A percentile compares a stretch with the other conserved stretches of the same genome.
Conservation (phyloP, 2,113 vertebrate species). For the Prinia subflava region DNA sequence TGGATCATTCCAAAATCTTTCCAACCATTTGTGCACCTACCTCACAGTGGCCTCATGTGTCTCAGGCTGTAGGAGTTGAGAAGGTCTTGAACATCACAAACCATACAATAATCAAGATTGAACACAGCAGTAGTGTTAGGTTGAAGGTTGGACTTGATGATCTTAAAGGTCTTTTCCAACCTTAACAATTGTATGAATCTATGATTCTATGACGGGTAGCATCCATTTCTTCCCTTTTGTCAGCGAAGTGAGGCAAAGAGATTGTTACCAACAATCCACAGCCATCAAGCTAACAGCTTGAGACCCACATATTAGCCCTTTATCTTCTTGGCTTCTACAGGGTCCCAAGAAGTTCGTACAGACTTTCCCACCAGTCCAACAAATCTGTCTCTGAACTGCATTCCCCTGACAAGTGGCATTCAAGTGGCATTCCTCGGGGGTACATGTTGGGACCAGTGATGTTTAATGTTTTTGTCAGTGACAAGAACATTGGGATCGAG, state of each 20-base stretch:
- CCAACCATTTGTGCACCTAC: background rate
- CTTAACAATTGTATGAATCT: background rate
- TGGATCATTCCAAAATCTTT: background rate
- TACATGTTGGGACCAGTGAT: fast-evolving
- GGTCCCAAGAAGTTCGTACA: background rate
- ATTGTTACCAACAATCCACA: background rate
- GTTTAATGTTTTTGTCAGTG: fast-evolving
- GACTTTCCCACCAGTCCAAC: fast-evolving
- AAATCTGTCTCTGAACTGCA: background rate
- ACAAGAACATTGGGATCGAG: background rate
- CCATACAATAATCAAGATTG: background rate
- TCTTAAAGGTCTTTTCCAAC: background rate
- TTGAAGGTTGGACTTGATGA: background rate
- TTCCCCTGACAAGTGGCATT: fast-evolving
- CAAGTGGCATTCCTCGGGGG: fast-evolving
- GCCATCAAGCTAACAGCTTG: background rate
- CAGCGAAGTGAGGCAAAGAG: background rate
- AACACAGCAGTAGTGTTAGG: background rate
- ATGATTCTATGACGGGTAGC: background rate
- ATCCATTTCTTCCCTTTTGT: background rate
- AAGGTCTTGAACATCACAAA: background rate
- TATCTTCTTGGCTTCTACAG: background rate
- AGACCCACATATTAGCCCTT: background rate
- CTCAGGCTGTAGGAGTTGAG: background rate
- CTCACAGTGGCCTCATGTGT: background rate